Conservation (phyloP, 2,797 vertebrate genomes). For the Atherinosoma microstoma region DNA sequence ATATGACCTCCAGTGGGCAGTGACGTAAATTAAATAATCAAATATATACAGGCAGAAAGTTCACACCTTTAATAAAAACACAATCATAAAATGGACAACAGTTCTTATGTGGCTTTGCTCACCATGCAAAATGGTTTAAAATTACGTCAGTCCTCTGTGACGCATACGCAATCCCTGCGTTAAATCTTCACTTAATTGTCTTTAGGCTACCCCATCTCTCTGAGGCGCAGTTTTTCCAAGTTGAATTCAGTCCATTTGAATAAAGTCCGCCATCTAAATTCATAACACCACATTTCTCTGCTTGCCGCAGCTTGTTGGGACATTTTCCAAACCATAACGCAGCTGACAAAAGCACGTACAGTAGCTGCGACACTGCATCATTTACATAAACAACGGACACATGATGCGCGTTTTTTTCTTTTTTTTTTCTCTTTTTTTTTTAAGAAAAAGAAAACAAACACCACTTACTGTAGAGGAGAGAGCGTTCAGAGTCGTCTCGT, state of each 20-base stretch:
- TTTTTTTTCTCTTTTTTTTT: not conserved
- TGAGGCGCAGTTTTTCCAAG: not conserved
- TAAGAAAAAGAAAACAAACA: not conserved
- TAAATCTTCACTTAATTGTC: conserved; percentile 5
- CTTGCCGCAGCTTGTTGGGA: conserved; percentile 35
- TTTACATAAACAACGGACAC: conserved; percentile 16
- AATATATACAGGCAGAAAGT: conserved; percentile 40
- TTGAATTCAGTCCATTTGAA: conserved; percentile 15
- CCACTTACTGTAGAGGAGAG: conserved; percentile 67
- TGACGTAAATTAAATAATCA: conserved; percentile 33
- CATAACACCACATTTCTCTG: conserved; percentile 2
- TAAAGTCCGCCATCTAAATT: conserved; percentile 9
- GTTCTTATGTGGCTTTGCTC: conserved; percentile 19
- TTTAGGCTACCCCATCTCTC: not conserved
- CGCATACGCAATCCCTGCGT: conserved; percentile 31
- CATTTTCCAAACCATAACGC: conserved; percentile 12
- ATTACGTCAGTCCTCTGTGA: conserved; percentile 56
- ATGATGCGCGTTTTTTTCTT: conserved; percentile 3
- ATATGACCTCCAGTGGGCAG: conserved; percentile 43
- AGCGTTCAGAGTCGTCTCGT: conserved; percentile 41
- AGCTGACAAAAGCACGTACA: conserved; percentile 37
- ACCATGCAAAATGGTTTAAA: conserved; percentile 28
- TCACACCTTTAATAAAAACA: conserved; percentile 3
- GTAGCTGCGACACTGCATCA: conserved; percentile 32
- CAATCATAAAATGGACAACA: not conserved